Evolutionary conservation across 2,113 vertebrate genomes (phyloP), one percentile per base, ranked within the genome.

Genomic region (Mus pahari): DNA sequence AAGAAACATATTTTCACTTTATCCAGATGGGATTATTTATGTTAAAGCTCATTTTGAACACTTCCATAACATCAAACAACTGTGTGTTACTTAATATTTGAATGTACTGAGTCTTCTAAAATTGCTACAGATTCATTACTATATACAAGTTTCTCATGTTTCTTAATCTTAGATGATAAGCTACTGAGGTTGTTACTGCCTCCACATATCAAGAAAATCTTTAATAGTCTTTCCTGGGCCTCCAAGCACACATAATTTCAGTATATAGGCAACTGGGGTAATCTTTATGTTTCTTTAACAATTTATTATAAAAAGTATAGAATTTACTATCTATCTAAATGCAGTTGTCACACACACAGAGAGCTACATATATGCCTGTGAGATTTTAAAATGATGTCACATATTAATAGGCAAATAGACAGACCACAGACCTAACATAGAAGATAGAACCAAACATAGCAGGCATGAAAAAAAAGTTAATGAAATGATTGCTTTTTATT

Each of bases 271-370:
- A 82, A 2, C 64, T 55, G 58, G 12, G 31, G 45, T 22, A 1
- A 19, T 42, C 20, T 84, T 68, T 53, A 45, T 55, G 62, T 89
- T 86, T 91, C 7, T 33, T 39, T 90, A 58, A 58, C 62, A 86
- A 90, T 92, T 64, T 55, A 55, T 53, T 73, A 89, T 36, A 71
- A 91, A 91, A 92, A n/a, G 3, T 16, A 91, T 17, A 91, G 50
- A 71, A 50, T 91, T 86, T 86, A 42, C 13, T 48, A 45, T 77
- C 13, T 48, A 45, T 77, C 24, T 48, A 77, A 53, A 81, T 33
- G 7, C 13, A 82, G 36, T 82, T 60, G 5, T 60, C 9, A 58
- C 22, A 81, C 4, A 55, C 17, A 82, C 5, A 82, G 5, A 53
- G 1, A 79, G 4, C 2, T 19, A 22, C 4, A 28, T 55, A 81